Evolutionary conservation across 2,113 vertebrate species (phyloP).

Genomic region (Pygoscelis antarcticus): DNA sequence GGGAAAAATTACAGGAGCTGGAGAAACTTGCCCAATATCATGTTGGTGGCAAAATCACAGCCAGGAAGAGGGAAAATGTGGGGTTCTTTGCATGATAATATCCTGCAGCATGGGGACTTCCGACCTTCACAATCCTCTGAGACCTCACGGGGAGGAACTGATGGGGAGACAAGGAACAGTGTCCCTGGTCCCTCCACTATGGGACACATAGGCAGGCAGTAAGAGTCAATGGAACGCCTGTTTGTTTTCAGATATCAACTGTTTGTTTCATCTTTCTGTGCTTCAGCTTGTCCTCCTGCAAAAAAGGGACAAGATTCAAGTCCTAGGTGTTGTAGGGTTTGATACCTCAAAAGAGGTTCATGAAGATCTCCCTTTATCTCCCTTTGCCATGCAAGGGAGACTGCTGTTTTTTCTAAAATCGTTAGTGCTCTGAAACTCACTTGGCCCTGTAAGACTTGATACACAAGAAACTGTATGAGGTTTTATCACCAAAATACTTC

Average conservation of each 20-base stretch:
- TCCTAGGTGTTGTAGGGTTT: not conserved
- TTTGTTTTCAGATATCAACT: not conserved
- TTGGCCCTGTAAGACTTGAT: not conserved
- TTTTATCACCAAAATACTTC: not conserved
- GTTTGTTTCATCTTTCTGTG: not conserved
- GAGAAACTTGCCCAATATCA: not conserved
- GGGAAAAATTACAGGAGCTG: not conserved
- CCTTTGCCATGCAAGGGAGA: not conserved
- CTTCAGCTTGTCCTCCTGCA: not conserved
- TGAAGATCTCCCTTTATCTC: not conserved
- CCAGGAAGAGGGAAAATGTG: not conserved
- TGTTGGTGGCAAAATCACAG: not conserved
- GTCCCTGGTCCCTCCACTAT: not conserved
- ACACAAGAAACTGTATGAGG: not conserved
- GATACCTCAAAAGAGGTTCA: not conserved
- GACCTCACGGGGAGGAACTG: not conserved
- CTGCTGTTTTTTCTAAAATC: not conserved
- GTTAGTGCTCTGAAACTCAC: not conserved
- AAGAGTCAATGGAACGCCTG: not conserved
- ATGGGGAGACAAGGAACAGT: not conserved
- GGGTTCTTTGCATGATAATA: rapidly evolving
- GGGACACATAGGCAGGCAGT: rapidly evolving
- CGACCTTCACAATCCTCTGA: rapidly evolving
- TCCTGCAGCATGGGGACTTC: not conserved
- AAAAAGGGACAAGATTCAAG: rapidly evolving